These are phyloP conservation scores for Semaprochilodus insignis DNA, from an alignment of 2,797 vertebrate species.

Conservation along the genomic window DNA sequence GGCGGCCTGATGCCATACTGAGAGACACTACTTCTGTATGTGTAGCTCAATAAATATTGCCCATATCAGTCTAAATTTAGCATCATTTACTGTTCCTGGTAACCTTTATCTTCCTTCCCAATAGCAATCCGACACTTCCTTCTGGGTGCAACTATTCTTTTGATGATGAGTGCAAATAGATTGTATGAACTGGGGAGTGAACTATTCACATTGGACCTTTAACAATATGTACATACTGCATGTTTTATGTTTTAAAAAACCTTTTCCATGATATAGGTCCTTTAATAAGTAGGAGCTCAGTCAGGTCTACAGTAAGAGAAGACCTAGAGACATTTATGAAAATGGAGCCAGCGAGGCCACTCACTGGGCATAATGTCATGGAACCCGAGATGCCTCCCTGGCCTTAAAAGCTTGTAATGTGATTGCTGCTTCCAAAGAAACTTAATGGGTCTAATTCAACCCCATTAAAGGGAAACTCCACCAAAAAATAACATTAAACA, in stretches of 20 bases:
- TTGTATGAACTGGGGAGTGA: too few species aligned
- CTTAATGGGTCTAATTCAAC: conserved; percentile 36
- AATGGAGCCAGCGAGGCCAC: conserved; percentile 33
- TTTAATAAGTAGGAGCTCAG: background rate
- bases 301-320: conserved; percentile 10
- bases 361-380: conserved; percentile 40
- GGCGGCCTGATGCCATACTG: too few species aligned
- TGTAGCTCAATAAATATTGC: too few species aligned
- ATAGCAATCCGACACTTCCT: too few species aligned
- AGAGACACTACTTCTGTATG: too few species aligned
- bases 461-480: conserved; percentile 41
- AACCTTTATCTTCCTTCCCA: too few species aligned
- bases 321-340: conserved; percentile 34
- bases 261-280: background rate
- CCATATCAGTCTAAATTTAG: too few species aligned
- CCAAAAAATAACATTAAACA: background rate
- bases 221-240: background rate
- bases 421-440: conserved; percentile 50
- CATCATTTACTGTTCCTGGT: too few species aligned
- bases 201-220: too few species aligned
- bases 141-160: too few species aligned
- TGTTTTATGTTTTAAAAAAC: background rate
- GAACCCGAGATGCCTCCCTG: conserved; percentile 48
- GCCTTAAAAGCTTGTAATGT: conserved; percentile 56
- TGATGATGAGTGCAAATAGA: too few species aligned